These are phyloP conservation scores for Ariopsis seemanni DNA, from an alignment of 2,113 vertebrate species.

Conservation along the genomic window DNA sequence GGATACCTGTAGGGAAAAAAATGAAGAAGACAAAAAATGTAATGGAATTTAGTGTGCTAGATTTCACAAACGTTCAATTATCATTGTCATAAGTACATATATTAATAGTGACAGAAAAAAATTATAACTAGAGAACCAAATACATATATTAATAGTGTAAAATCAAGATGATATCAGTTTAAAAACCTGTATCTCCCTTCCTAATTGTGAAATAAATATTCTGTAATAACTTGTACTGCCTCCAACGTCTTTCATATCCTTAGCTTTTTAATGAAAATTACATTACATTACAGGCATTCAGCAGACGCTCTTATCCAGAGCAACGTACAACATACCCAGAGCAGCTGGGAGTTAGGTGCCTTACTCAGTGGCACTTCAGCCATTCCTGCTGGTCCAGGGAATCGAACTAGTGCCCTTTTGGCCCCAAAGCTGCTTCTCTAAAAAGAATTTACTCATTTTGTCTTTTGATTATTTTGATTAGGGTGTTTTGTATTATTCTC, in stretches of 20 bases:
- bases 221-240: neutral
- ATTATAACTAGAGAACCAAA: too few relatives aligned
- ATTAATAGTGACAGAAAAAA: too few relatives aligned
- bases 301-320: too few relatives aligned
- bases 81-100: neutral
- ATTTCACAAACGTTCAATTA: neutral
- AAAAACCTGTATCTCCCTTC: neutral
- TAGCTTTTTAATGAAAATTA: neutral
- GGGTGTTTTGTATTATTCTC: neutral
- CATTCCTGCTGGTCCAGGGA: too few relatives aligned
- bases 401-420: too few relatives aligned
- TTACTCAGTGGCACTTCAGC: too few relatives aligned
- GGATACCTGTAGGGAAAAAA: neutral
- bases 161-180: neutral
- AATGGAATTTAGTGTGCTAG: neutral
- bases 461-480: neutral
- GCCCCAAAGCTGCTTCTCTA: too few relatives aligned
- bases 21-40: neutral
- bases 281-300: too few relatives aligned
- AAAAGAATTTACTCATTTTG: neutral
- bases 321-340: too few relatives aligned
- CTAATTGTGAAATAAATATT: neutral
- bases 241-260: neutral
- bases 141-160: neutral
- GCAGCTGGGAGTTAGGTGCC: too few relatives aligned